Evolutionary conservation across 1,140 invertebrate species (phyloP).

Genomic region (Zeugodacus cucurbitae): DNA sequence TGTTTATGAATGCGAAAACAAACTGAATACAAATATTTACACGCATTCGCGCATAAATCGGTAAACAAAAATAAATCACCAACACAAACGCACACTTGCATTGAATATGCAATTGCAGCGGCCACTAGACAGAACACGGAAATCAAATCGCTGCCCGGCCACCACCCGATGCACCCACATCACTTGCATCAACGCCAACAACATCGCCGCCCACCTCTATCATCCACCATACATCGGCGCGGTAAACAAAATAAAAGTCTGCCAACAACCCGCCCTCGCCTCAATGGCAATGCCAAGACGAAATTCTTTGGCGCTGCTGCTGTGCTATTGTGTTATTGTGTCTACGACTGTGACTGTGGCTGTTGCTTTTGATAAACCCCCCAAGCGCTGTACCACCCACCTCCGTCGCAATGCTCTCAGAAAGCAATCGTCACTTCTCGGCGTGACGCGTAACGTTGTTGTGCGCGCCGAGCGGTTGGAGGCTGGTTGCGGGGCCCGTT

Average conservation of each 20-base stretch:
- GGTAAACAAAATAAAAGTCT: neutral
- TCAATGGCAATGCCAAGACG: neutral
- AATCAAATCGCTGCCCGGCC: neutral
- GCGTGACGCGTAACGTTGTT: neutral
- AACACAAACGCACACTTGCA: neutral
- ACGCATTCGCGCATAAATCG: neutral
- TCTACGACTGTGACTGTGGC: neutral
- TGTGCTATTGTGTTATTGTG: neutral
- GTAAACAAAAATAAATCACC: slow-evolving; percentile 21
- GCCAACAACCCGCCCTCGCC: neutral
- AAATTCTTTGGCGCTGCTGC: neutral
- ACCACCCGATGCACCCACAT: neutral
- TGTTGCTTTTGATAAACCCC: neutral
- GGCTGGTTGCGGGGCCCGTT: neutral
- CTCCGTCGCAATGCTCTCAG: too few species aligned
- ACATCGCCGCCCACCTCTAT: neutral
- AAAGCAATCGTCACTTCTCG: neutral
- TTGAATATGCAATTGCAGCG: neutral
- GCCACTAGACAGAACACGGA: neutral
- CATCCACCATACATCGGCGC: neutral
- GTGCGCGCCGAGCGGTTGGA: neutral
- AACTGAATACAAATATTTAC: neutral
- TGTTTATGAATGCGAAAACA: neutral
- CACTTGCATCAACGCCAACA: neutral
- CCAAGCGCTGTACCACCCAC: too few species aligned